Evolutionary conservation across 1,140 invertebrate genomes (phyloP).

Genomic region (Teleopsis dalmanni): DNA sequence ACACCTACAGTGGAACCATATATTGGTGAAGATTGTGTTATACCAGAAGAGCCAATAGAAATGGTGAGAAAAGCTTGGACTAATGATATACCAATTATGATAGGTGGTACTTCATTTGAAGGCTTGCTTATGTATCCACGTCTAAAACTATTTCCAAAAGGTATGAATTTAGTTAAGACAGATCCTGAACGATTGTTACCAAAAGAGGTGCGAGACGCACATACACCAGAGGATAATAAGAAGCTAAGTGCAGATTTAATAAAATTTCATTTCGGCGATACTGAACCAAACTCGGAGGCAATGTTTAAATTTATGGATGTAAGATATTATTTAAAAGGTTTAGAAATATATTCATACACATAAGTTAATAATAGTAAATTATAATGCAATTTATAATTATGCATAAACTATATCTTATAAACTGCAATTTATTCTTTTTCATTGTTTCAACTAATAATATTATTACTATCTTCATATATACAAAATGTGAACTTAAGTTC

Average conservation of each 20-base stretch:
- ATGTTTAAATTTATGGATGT: conserved; percentile 28
- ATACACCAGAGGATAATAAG: conserved; percentile 14
- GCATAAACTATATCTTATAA: no score
- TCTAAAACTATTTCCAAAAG: conserved; percentile 17
- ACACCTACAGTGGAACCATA: conserved; percentile 43
- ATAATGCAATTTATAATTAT: no score
- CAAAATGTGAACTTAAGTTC: no score
- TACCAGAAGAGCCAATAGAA: conserved; percentile 27
- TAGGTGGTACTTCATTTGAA: conserved; percentile 42
- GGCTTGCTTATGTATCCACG: conserved; percentile 34
- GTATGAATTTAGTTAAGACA: conserved; percentile 18
- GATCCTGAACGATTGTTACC: conserved; percentile 22
- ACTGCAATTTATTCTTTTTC: no score
- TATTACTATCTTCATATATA: no score
- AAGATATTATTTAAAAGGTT: no score
- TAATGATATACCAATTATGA: conserved; percentile 36
- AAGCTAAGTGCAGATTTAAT: conserved; percentile 17
- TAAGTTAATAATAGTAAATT: no score
- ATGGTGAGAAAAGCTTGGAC: conserved; percentile 35
- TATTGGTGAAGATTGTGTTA: conserved; percentile 26
- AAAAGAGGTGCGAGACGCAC: conserved; percentile 14
- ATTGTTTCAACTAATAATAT: no score
- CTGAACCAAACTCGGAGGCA: conserved; percentile 12
- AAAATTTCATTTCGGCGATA: conserved; percentile 26
- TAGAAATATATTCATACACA: no score